Evolutionary conservation across 2,888 invertebrate species (phyloP), one percentile per base, ranked within the genome.

Genomic region (Sarcophaga subvicina): DNA sequence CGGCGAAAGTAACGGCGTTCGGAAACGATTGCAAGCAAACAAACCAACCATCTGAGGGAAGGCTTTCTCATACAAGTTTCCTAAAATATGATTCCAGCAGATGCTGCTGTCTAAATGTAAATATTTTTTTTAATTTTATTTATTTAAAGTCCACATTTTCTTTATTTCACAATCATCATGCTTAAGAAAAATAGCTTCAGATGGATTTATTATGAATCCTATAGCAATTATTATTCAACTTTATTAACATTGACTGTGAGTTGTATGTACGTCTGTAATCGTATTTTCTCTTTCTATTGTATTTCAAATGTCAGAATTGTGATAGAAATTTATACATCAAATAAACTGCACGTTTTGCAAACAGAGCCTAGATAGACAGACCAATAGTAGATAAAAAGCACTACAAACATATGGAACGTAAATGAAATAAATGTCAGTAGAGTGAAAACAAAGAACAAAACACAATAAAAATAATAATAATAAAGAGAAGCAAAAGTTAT

Each of bases 291-390:
- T 54, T 54, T 54, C 54, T 14, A 1, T 54, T 76, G 45, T 60
- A 82, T 63, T 82, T 76, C 63, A 80, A 72, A 45, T 79, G 80
- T 80, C 79, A 83, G 67, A 69, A 49, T 66, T 11, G 54, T 80
- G 67, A 80, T 86, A 69, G n/a, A 71, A 75, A 76, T 54, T 4
- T n/a, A 47, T 17, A 70, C 20, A 63, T 45, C 66, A 77, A 27
- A 69, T 47, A 47, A 73, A 69, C n/a, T 77, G 27, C 79, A 86
- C 76, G 66, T 70, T 37, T 72, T 66, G 22, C 5, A 12, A 12
- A 10, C 20, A 22, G 25, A 63, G 82, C 63, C 67, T 83, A 54
- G 17, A 22, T 72, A 63, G 59, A 76, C 76, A 67, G 59, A 63
- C 14, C 22, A 71, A 66, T 8, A 59, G 25, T n/a, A 27, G 45